Base-by-base conservation (phyloP, 2,888 invertebrate genomes). In the Dicranocentrus wangi region DNA sequence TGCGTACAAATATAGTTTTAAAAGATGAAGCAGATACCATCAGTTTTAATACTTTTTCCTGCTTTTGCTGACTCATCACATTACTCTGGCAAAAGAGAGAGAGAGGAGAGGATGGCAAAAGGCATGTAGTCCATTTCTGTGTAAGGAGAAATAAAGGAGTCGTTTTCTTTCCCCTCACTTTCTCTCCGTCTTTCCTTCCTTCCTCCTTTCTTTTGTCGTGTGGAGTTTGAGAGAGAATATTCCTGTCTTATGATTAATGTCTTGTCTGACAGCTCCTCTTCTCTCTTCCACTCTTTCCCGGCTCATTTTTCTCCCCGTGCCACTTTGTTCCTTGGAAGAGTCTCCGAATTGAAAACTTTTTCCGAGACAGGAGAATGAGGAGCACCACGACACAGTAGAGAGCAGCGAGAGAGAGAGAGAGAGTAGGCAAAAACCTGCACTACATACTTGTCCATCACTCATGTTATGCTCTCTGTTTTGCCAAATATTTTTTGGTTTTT, bases 181-280 rank as follows among this genome's bases (percentile, higher is more conserved):
- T 58, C 21, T 23, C 5, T 58, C 19, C n/a, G 13, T 39, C n/a
- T 19, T 39, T 28, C 19, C 17, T 21, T 32, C 39, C 15, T 3
- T 60, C 5, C 28, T 60, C 63, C 19, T 63, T 21, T 32, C 21
- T 25, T 23, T 28, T 17, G 32, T 32, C 19, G 43, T 13, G 27
- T 8, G n/a, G 15, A 43, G 15, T 43, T 3, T 5, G 15, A 51
- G 66, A 65, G 42, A 39, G 43, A 32, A 17, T 10, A 51, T 21
- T 23, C 15, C 55, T 55, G 28, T 60, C 68, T 43, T 32, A 78
- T 78, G 77, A 78, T 78, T 78, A 78, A 78, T 78, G 77, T 63
- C 19, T 70, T 78, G 68, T 55, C 28, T 17, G 27, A 51, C 28
- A 19, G 32, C 66, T 75, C 47, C 32, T 72, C 61, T 32, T 47